A percentile compares a stretch with the other conserved stretches of the same genome.
Evolutionary conservation across 2,113 vertebrate genomes (phyloP).

Genomic region (Gobio gobio): DNA sequence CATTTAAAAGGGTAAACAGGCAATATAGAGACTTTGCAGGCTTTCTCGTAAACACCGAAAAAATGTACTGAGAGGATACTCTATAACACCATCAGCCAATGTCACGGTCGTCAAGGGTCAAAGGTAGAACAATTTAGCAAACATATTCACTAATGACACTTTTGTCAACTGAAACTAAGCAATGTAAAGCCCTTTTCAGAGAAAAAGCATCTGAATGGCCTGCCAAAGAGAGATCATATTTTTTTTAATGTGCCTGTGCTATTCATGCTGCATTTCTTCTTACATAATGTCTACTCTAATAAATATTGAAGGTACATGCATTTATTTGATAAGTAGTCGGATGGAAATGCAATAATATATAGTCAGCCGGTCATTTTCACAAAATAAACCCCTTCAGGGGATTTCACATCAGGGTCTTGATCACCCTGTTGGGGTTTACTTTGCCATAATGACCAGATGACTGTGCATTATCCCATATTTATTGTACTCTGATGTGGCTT

Average conservation of each 20-base stretch:
- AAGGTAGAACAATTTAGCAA: not conserved
- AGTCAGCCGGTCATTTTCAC: not conserved
- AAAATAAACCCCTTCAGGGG: not conserved
- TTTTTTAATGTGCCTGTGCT: not conserved
- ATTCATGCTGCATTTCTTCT: not conserved
- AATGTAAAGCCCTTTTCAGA: not conserved
- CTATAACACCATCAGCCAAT: not conserved
- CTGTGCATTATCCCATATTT: not conserved
- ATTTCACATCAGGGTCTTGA: not conserved
- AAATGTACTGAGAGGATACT: not conserved
- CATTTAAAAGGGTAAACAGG: conserved; percentile 23
- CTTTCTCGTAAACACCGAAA: conserved; percentile 9
- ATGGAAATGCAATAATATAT: not conserved
- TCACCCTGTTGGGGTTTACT: conserved; percentile 8
- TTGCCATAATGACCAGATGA: not conserved
- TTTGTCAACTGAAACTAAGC: not conserved
- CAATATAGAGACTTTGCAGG: not conserved
- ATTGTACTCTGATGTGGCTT: not conserved
- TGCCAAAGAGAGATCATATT: too few species aligned
- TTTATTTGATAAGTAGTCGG: not conserved
- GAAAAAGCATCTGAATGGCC: too few species aligned
- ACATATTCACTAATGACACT: not conserved
- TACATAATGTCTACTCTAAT: not conserved
- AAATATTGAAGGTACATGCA: not conserved
- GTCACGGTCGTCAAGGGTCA: not conserved